Base-by-base conservation (phyloP, 1,140 invertebrate species). In the Drosophila cardini region DNA sequence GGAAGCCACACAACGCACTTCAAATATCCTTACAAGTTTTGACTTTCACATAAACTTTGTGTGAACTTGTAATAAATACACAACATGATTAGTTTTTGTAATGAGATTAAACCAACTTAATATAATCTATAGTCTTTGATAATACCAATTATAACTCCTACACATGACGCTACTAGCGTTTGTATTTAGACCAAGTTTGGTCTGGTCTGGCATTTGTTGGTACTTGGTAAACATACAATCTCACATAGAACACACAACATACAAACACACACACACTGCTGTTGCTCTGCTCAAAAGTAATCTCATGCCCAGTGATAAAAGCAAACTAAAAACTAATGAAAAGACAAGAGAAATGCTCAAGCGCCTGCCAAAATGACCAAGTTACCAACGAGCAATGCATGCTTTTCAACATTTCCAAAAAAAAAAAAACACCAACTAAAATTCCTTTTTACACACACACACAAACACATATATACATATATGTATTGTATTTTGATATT, bases 371-470 rank as follows among this genome's bases (percentile, higher is more conserved):
- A 71, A 4, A 70, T 60, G 53, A 67, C 67, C 62, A 71, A 61
- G 42, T 46, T 21, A 63, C 18, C 52, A 80, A 52, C 50, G 42
- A 45, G 50, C 70, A 72, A 43, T 70, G 80, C 80, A 83, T 84
- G 73, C 77, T 85, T 72, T n/a, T 61, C 16, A 71, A 71, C 62
- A 72, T 78, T 68, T 40, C 42, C 57, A 43, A 76, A 26, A 55
- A 26, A 26, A 2, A 26, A 4, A n/a, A n/a, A n/a, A n/a, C n/a
- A n/a, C n/a, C n/a, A 46, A 56, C 43, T 56, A 38, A 53, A 21
- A 21, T 46, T n/a, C 46, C 18, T 16, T 26, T 45, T 5, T 40
- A 40, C 21, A 2, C 21, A 26, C 21, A 26, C 21, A 26, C 21
- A 26, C 21, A 1, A 3, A 26, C 21, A 26, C 2, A 26, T 13